phyloP scores from a whole-genome alignment of 2,113 vertebrate genomes.

The Platichthys flesus region DNA sequence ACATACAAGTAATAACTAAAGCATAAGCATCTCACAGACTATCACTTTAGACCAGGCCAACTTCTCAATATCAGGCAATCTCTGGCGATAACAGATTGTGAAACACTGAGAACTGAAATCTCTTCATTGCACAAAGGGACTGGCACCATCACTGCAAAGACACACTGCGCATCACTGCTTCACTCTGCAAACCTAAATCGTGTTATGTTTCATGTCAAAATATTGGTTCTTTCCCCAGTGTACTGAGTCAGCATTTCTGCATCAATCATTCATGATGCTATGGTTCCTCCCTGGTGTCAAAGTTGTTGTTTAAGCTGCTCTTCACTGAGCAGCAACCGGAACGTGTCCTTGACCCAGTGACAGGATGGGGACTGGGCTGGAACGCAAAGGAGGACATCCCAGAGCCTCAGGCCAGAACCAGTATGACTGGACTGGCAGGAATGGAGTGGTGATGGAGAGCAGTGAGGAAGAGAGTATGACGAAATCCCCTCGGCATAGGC shows the following conservation, averaged over 20 bases:
- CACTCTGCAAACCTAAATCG: slow-evolving; percentile 49
- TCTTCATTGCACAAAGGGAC: slow-evolving; percentile 32
- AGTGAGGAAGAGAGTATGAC: slow-evolving; percentile 48
- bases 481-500: slow-evolving; percentile 46
- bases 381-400: slow-evolving; percentile 52
- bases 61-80: slow-evolving; percentile 52
- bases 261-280: slow-evolving; percentile 82
- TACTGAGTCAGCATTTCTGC: slow-evolving; percentile 77
- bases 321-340: slow-evolving; percentile 36
- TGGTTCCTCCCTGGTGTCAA: slow-evolving; percentile 54
- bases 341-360: slow-evolving; percentile 67
- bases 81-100: slow-evolving; percentile 40
- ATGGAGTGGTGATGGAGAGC: slow-evolving; percentile 43
- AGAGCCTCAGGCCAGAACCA: slow-evolving; percentile 49
- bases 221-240: slow-evolving; percentile 68
- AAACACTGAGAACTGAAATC: slow-evolving; percentile 41
- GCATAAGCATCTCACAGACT: slow-evolving; percentile 46
- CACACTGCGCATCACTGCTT: slow-evolving; percentile 26
- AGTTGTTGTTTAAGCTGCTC: slow-evolving; percentile 22
- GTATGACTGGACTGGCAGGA: slow-evolving; percentile 54
- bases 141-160: slow-evolving; percentile 15
- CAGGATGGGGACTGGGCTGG: slow-evolving; percentile 25
- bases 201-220: slow-evolving; percentile 73
- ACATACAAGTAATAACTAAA: slow-evolving; percentile 57
- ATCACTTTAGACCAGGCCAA: slow-evolving; percentile 49